phyloP scores from a whole-genome alignment of 1,140 invertebrate species.

The Dendroctonus valens region DNA sequence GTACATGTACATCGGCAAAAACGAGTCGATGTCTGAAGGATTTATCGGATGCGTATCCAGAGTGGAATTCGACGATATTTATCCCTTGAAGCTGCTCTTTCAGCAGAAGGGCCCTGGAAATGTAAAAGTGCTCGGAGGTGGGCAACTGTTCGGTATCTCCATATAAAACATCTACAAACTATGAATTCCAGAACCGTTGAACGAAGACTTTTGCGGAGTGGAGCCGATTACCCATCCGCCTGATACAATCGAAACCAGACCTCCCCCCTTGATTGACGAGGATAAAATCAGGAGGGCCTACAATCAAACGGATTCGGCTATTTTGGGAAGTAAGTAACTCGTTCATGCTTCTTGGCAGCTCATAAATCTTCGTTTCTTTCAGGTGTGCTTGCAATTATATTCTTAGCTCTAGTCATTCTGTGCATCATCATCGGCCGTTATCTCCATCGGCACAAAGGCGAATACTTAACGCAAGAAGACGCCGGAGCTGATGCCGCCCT shows the following conservation, averaged over 20 bases:
- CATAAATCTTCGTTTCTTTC: constrained; percentile 31
- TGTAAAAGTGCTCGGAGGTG: constrained; percentile 70
- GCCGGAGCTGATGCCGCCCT: constrained; percentile 86
- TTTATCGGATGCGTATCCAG: constrained; percentile 93
- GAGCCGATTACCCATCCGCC: constrained; percentile 90
- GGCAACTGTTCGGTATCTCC: neutral
- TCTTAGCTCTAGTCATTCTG: constrained; percentile 79
- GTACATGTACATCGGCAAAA: constrained; percentile 94
- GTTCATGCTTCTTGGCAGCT: neutral
- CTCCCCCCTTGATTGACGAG: constrained; percentile 77
- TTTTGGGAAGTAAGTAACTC: constrained; percentile 71
- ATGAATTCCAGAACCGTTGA: constrained; percentile 59
- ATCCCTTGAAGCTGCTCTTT: constrained; percentile 91
- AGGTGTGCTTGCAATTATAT: constrained; percentile 80
- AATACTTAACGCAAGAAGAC: constrained; percentile 94
- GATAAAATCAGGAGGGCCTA: constrained; percentile 73
- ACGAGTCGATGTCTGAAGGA: constrained; percentile 86
- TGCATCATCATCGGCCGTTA: constrained; percentile 82
- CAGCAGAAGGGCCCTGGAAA: constrained; percentile 87
- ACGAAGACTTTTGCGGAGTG: constrained; percentile 91
- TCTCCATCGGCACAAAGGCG: constrained; percentile 87
- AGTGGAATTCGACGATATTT: constrained; percentile 96
- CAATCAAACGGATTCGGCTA: constrained; percentile 77
- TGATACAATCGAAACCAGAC: constrained; percentile 75
- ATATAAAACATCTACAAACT: neutral